Conservation (phyloP, 2,888 invertebrate genomes). For the Drosophila lacicola region DNA sequence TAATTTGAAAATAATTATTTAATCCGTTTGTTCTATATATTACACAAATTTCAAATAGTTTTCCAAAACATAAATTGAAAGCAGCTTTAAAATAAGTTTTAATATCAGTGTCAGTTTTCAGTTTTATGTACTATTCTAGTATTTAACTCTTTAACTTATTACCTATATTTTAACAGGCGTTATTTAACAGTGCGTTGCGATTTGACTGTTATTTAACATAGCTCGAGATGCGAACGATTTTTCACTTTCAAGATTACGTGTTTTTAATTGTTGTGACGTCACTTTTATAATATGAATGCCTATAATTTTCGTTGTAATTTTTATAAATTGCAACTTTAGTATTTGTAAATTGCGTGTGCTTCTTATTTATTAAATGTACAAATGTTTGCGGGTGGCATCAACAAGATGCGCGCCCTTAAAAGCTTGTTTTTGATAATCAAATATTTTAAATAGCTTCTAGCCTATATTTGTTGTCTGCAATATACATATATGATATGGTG, state of each 20-base stretch:
- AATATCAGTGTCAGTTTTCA: too few relatives aligned
- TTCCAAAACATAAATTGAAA: too few relatives aligned
- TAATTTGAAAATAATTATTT: too few relatives aligned
- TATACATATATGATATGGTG: too few relatives aligned
- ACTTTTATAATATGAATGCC: constrained; percentile 52
- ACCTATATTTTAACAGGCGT: too few relatives aligned
- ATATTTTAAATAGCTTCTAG: background rate
- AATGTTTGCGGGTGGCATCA: background rate
- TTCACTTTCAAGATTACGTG: constrained; percentile 35
- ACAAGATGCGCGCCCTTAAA: background rate
- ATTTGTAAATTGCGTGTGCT: background rate
- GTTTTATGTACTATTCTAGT: too few relatives aligned
- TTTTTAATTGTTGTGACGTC: constrained; percentile 34
- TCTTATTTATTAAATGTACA: background rate
- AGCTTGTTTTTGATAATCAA: background rate
- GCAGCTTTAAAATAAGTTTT: too few relatives aligned
- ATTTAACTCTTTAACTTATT: too few relatives aligned
- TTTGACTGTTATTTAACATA: constrained; percentile 11
- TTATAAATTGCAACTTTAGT: background rate
- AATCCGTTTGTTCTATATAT: too few relatives aligned
- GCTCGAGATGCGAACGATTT: background rate
- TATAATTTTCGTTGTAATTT: background rate
- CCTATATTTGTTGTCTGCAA: too few relatives aligned
- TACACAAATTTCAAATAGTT: too few relatives aligned
- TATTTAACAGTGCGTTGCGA: constrained; percentile 12